A percentile compares a stretch with the other conserved stretches of the same genome.
phyloP scores from a whole-genome alignment of 2,888 invertebrate genomes.

The Drosophila neotestacea region DNA sequence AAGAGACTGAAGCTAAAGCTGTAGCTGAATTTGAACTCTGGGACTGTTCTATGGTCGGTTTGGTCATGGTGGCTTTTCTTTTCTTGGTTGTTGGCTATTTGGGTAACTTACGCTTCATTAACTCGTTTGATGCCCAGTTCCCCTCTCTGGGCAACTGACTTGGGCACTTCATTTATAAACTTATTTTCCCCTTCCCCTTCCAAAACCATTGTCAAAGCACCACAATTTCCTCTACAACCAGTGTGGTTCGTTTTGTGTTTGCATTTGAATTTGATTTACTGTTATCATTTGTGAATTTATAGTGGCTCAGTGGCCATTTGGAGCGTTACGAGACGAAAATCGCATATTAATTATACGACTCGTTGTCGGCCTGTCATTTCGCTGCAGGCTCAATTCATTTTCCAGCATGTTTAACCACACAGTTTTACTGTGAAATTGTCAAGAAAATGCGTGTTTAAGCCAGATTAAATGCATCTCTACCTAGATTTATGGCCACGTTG shows the following conservation, averaged over 20 bases:
- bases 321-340: constrained; percentile 54
- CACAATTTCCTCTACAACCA: constrained; percentile 4
- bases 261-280: constrained; percentile 71
- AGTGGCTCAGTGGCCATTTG: constrained; percentile 48
- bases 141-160: constrained; percentile 2
- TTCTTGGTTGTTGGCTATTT: constrained; percentile 10
- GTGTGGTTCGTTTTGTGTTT: constrained; percentile 21
- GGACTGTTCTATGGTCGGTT: not conserved
- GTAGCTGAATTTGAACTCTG: not conserved
- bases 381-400: constrained; percentile 59
- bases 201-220: not conserved
- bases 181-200: constrained; percentile 2
- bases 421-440: constrained; percentile 79
- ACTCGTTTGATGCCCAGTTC: constrained; percentile 69
- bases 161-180: constrained; percentile 54
- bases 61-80: constrained; percentile 25
- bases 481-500: constrained; percentile 66
- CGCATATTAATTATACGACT: constrained; percentile 74
- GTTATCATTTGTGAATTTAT: constrained; percentile 75
- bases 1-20: not conserved
- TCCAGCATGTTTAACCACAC: constrained; percentile 49
- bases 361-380: constrained; percentile 55
- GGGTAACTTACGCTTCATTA: constrained; percentile 66
- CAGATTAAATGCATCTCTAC: constrained; percentile 73
- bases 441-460: constrained; percentile 80